Evolutionary conservation across 2,888 invertebrate genomes (phyloP).

Genomic region (Ischnus inquisitorius): DNA sequence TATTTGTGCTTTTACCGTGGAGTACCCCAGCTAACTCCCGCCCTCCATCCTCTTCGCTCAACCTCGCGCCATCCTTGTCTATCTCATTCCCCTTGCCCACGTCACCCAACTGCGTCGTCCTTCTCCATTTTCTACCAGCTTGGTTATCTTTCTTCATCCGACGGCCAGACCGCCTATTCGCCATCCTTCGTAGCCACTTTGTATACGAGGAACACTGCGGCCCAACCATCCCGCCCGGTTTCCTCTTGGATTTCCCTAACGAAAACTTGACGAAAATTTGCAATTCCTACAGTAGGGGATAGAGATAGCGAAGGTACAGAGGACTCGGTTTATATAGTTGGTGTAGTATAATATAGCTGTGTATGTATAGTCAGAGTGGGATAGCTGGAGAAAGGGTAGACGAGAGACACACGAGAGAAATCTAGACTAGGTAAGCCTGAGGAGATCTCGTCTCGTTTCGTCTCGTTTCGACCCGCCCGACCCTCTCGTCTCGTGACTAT

Average conservation of each 20-base stretch:
- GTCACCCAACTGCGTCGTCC: slow-evolving; percentile 19
- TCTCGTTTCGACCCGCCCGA: slow-evolving; percentile 22
- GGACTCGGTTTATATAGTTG: slow-evolving; percentile 35
- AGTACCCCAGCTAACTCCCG: slow-evolving; percentile 77
- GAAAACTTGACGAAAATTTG: slow-evolving; percentile 85
- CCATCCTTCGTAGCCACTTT: slow-evolving; percentile 82
- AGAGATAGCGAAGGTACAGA: slow-evolving; percentile 62
- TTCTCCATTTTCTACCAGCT: slow-evolving; percentile 29
- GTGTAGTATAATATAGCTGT: slow-evolving; percentile 33
- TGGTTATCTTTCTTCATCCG: slow-evolving; percentile 28
- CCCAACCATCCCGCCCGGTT: slow-evolving; percentile 53
- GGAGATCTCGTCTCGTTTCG: slow-evolving; percentile 14
- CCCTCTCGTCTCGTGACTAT: slow-evolving; percentile 28
- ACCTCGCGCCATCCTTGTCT: slow-evolving; percentile 15
- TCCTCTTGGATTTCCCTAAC: slow-evolving; percentile 82
- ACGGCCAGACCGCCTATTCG: slow-evolving; percentile 62
- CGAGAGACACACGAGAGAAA: slow-evolving; percentile 15
- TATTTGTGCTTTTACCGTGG: slow-evolving; percentile 85
- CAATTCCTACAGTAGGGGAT: slow-evolving; percentile 82
- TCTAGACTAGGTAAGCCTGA: slow-evolving; percentile 52
- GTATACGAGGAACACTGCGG: slow-evolving; percentile 82
- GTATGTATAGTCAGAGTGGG: slow-evolving; percentile 27
- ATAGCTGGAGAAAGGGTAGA: slow-evolving; percentile 31
- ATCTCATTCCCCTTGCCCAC: slow-evolving; percentile 13
- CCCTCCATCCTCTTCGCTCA: slow-evolving; percentile 29